Evolutionary conservation across 2,113 vertebrate species (phyloP).

Genomic region (Dicerorhinus sumatrensis): DNA sequence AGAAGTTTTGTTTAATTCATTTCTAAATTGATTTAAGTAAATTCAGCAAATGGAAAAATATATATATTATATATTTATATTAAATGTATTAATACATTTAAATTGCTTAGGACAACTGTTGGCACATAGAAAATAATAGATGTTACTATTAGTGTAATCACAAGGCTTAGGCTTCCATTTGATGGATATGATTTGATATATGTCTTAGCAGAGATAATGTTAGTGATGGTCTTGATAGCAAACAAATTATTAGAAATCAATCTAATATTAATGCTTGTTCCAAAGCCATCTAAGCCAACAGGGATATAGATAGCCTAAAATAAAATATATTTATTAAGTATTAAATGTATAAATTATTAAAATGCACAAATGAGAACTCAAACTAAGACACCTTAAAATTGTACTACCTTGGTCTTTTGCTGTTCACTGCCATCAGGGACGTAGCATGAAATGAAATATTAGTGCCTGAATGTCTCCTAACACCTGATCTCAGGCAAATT

Average conservation of each 20-base stretch:
- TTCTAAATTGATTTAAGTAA: constrained; percentile 89
- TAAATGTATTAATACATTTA: constrained; percentile 14
- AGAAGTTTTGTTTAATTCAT: constrained; percentile 89
- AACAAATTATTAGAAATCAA: not conserved
- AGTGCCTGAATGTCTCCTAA: not conserved
- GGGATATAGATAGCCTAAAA: not conserved
- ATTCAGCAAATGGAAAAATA: not conserved
- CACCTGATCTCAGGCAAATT: not conserved
- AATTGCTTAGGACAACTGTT: not conserved
- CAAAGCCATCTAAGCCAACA: not conserved
- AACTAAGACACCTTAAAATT: not conserved
- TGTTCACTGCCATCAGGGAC: not conserved
- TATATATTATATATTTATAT: not conserved
- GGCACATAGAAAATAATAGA: not conserved
- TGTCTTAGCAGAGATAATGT: not conserved
- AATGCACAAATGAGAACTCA: constrained; percentile 22
- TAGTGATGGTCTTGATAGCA: not conserved
- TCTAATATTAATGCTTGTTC: not conserved
- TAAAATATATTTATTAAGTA: constrained; percentile 3
- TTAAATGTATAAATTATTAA: not conserved
- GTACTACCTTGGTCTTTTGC: not conserved
- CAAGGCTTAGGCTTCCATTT: not conserved
- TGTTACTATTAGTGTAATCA: not conserved
- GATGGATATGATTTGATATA: not conserved
- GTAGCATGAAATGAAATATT: not conserved